A percentile compares a stretch with the other conserved stretches of the same genome.
phyloP scores from a whole-genome alignment of 2,888 invertebrate species.

The Erebia ligea region DNA sequence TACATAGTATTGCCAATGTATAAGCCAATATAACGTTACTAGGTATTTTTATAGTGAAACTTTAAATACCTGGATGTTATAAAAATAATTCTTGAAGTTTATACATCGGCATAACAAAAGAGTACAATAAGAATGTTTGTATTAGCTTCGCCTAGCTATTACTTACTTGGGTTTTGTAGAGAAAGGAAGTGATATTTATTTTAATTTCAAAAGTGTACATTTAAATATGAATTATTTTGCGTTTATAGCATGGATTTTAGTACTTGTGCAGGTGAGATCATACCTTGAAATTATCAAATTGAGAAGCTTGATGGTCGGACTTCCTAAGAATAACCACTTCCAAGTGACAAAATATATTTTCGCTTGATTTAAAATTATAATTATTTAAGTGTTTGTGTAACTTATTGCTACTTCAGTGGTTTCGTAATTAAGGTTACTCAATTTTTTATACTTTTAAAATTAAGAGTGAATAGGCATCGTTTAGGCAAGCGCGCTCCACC shows the following conservation, averaged over 20 bases:
- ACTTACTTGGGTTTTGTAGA: neutral
- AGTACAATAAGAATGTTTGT: neutral
- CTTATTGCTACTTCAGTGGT: no score
- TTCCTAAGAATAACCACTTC: no score
- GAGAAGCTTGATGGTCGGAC: no score
- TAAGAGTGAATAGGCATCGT: no score
- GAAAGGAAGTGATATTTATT: neutral
- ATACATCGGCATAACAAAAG: neutral
- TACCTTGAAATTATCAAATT: neutral
- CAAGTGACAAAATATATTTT: no score
- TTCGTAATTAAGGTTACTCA: no score
- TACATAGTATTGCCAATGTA: neutral
- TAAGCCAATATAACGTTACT: neutral
- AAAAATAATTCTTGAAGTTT: neutral
- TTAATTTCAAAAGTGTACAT: neutral
- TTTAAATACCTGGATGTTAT: neutral
- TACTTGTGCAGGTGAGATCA: neutral
- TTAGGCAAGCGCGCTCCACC: no score
- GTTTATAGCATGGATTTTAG: neutral
- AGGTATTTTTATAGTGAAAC: neutral
- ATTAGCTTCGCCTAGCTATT: neutral
- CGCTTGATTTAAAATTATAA: no score
- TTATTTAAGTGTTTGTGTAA: no score
- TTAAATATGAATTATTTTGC: neutral
- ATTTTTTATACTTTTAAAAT: no score